Conservation (phyloP, 2,113 vertebrate species). For the Chionomys nivalis region DNA sequence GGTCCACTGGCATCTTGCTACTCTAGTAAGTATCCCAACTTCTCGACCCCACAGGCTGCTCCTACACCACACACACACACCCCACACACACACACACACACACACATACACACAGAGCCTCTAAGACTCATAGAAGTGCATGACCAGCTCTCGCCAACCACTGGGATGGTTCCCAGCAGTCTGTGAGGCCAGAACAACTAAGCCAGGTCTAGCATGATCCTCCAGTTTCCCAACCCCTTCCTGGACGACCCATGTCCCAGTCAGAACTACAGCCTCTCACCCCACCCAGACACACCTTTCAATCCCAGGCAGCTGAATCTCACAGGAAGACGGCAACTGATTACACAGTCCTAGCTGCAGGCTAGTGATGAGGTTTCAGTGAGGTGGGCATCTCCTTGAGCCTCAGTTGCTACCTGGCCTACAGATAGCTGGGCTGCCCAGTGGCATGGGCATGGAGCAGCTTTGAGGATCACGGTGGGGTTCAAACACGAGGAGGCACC, state of each 20-base stretch:
- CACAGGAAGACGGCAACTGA: slow-evolving; percentile 50
- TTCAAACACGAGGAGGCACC: neutral
- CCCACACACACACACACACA: too few species aligned
- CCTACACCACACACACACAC: neutral
- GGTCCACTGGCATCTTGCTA: neutral
- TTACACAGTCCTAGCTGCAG: slow-evolving; percentile 18
- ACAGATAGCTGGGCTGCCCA: fast-evolving
- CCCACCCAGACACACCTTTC: slow-evolving; percentile 58
- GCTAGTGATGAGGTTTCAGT: neutral
- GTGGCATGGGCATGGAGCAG: neutral
- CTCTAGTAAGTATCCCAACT: neutral
- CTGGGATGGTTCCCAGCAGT: too few species aligned
- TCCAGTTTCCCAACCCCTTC: neutral
- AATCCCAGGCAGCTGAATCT: slow-evolving; percentile 60
- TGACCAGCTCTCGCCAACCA: too few species aligned
- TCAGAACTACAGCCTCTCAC: slow-evolving; percentile 9
- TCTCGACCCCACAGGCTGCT: neutral
- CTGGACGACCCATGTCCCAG: neutral
- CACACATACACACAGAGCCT: too few species aligned
- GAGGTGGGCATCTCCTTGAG: neutral
- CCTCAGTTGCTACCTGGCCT: neutral
- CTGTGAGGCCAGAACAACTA: too few species aligned
- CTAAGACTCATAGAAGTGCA: too few species aligned
- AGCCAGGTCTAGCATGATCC: neutral
- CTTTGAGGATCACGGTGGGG: neutral